phyloP scores from a whole-genome alignment of 2,888 invertebrate genomes.

The Meteorus colon region DNA sequence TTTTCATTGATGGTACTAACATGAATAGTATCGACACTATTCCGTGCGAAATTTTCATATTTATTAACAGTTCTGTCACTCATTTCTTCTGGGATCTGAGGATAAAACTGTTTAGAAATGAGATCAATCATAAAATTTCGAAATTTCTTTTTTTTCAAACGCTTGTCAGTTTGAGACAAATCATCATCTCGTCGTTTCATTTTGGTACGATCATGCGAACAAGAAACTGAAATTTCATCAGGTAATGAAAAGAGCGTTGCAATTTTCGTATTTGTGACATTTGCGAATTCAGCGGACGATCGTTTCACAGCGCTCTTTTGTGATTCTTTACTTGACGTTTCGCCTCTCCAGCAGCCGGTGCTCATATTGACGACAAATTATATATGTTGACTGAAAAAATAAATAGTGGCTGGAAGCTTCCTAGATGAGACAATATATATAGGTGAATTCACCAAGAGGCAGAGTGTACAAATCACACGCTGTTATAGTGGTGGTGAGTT shows the following conservation, averaged over 20 bases:
- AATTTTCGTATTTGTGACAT: constrained; percentile 73
- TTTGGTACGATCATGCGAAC: constrained; percentile 69
- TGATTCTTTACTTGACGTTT: constrained; percentile 73
- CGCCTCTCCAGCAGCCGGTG: constrained; percentile 64
- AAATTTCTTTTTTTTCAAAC: constrained; percentile 87
- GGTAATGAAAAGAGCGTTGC: constrained; percentile 79
- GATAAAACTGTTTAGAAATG: constrained; percentile 77
- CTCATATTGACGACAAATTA: constrained; percentile 15
- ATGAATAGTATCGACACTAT: constrained; percentile 93
- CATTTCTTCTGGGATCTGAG: constrained; percentile 73
- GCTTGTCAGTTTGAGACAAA: constrained; percentile 78
- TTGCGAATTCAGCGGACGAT: constrained; percentile 75
- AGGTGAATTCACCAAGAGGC: too few relatives aligned
- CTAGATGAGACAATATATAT: too few relatives aligned
- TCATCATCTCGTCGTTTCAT: constrained; percentile 37
- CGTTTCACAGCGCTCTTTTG: constrained; percentile 69
- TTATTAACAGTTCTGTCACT: constrained; percentile 82
- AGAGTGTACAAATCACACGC: background rate
- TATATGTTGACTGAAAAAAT: background rate
- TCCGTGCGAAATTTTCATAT: constrained; percentile 92
- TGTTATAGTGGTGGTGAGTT: background rate
- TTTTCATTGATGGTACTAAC: constrained; percentile 87
- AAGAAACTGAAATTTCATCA: constrained; percentile 75
- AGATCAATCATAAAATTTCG: constrained; percentile 85
- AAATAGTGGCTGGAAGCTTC: too few relatives aligned